These are phyloP conservation scores for Sitta carolinensis DNA, from an alignment of 2,797 vertebrate species.

Conservation along the genomic window DNA sequence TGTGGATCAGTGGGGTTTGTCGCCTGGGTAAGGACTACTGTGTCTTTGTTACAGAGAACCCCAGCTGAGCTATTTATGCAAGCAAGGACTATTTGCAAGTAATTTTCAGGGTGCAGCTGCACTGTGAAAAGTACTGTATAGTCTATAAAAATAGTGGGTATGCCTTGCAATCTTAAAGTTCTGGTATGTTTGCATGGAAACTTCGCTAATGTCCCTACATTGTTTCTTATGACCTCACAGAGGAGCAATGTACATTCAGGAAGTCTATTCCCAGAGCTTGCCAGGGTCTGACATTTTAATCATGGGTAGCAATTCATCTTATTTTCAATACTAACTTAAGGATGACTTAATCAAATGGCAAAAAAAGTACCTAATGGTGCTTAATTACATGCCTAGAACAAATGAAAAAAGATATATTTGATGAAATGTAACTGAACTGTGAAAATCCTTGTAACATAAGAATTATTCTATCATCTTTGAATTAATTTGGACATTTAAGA, in stretches of 20 bases:
- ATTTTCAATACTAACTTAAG: conserved; percentile 63
- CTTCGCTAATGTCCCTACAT: conserved; percentile 36
- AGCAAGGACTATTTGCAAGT: neutral
- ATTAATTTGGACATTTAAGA: conserved; percentile 47
- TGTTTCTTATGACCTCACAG: conserved; percentile 33
- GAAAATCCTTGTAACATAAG: conserved; percentile 34
- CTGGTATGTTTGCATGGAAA: conserved; percentile 70
- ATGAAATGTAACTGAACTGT: conserved; percentile 53
- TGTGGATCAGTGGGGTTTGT: neutral
- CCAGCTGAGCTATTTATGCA: neutral
- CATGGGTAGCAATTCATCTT: conserved; percentile 51
- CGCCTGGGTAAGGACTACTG: neutral
- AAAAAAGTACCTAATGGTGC: conserved; percentile 57
- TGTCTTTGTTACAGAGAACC: neutral
- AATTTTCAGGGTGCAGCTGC: neutral
- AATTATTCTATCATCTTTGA: neutral
- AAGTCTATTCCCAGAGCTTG: conserved; percentile 45
- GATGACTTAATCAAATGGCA: conserved; percentile 61
- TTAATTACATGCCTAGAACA: conserved; percentile 63
- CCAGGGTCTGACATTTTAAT: conserved; percentile 52
- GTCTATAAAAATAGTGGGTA: conserved; percentile 56
- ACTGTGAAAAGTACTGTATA: conserved; percentile 7
- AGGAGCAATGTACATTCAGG: conserved; percentile 34
- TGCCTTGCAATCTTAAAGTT: conserved; percentile 57
- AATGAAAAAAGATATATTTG: conserved; percentile 38